A percentile compares a stretch with the other conserved stretches of the same genome.
These are phyloP conservation scores for Vollenhovia emeryi DNA, from an alignment of 1,140 invertebrate genomes.

Conservation along the genomic window DNA sequence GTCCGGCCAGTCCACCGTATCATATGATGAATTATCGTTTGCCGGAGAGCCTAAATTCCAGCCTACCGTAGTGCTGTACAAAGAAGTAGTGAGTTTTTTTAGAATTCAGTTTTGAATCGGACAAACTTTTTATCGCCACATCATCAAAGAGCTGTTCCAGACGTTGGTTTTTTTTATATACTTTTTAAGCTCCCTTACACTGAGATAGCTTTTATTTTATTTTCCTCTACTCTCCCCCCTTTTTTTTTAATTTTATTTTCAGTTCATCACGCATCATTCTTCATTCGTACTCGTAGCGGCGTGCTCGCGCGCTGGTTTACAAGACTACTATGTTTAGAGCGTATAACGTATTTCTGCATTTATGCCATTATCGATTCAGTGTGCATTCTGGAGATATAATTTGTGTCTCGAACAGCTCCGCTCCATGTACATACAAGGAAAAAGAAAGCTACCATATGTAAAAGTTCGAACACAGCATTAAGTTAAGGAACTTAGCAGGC, in stretches of 20 bases:
- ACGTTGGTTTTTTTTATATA: constrained; percentile 66
- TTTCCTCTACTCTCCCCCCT: not conserved
- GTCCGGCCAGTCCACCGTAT: constrained; percentile 88
- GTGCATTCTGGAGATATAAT: constrained; percentile 55
- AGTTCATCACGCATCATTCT: constrained; percentile 9
- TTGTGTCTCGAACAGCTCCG: constrained; percentile 81
- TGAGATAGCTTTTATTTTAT: constrained; percentile 28
- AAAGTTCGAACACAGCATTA: constrained; percentile 71
- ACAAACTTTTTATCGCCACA: constrained; percentile 75
- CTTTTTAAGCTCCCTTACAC: constrained; percentile 40
- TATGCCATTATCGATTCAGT: constrained; percentile 53
- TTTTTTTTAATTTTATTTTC: constrained; percentile 18
- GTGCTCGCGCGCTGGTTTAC: constrained; percentile 24
- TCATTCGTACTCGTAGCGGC: not conserved
- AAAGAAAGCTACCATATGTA: constrained; percentile 73
- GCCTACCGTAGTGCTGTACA: constrained; percentile 83
- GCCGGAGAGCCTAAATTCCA: constrained; percentile 86
- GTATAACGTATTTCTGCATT: constrained; percentile 48
- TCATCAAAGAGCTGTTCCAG: constrained; percentile 79
- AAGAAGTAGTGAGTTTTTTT: constrained; percentile 79
- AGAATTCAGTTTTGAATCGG: constrained; percentile 76
- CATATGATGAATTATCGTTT: constrained; percentile 91
- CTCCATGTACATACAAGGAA: constrained; percentile 77
- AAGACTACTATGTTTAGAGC: constrained; percentile 58
- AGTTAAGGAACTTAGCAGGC: constrained; percentile 19